These are phyloP conservation scores for Magallana nippona DNA, from an alignment of 2,888 invertebrate species.

Conservation along the genomic window DNA sequence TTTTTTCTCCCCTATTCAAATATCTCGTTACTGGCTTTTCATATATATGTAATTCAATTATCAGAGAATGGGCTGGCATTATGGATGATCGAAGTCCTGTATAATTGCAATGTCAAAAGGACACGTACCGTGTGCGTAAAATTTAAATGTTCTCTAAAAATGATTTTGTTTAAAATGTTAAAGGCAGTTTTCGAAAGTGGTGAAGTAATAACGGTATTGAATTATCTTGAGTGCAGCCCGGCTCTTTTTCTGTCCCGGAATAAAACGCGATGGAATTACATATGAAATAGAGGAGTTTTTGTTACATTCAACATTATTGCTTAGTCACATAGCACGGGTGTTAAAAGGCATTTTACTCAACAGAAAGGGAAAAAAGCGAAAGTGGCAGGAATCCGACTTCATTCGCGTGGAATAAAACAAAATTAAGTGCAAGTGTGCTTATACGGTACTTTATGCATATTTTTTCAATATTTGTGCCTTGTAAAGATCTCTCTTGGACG, in stretches of 20 bases:
- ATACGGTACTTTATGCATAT: too few relatives aligned
- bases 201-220: background rate
- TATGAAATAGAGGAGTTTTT: background rate
- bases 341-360: too few relatives aligned
- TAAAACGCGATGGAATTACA: background rate
- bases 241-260: background rate
- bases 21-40: background rate
- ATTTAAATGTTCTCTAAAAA: background rate
- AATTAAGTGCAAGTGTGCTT: too few relatives aligned
- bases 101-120: background rate
- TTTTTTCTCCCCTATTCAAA: slow-evolving; percentile 10
- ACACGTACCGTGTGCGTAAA: background rate
- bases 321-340: too few relatives aligned
- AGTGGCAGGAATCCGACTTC: too few relatives aligned
- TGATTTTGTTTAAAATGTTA: background rate
- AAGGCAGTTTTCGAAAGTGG: background rate
- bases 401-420: too few relatives aligned
- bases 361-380: too few relatives aligned
- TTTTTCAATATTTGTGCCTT: too few relatives aligned
- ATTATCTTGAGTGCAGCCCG: background rate
- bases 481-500: too few relatives aligned
- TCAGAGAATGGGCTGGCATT: background rate
- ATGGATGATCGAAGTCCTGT: background rate
- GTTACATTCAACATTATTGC: too few relatives aligned
- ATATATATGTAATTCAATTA: slow-evolving; percentile 22